phyloP scores from a whole-genome alignment of 2,888 invertebrate species.

The Ommatoiulus sabulosus region DNA sequence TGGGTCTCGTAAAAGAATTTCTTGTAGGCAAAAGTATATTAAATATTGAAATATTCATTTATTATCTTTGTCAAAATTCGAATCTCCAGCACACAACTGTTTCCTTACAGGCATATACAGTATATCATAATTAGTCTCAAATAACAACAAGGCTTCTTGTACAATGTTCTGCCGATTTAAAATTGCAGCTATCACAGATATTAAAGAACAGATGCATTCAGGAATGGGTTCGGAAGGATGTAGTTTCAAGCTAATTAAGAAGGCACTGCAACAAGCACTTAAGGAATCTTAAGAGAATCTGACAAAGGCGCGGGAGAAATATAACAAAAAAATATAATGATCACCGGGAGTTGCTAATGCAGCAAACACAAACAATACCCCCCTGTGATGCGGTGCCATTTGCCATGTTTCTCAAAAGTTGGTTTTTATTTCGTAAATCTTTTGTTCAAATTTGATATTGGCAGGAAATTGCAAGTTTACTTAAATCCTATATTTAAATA shows the following conservation, averaged over 20 bases:
- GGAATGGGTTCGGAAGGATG: background rate
- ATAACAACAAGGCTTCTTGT: background rate
- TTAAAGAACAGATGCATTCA: constrained; percentile 1
- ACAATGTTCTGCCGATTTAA: background rate
- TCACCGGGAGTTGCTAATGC: background rate
- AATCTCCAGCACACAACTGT: background rate
- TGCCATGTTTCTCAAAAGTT: no score
- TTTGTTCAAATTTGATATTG: no score
- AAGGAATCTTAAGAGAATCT: no score
- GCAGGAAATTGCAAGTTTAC: no score
- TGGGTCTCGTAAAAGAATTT: no score
- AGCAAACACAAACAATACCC: no score
- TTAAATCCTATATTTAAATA: no score
- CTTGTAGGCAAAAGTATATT: background rate
- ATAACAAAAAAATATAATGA: background rate
- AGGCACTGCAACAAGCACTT: background rate
- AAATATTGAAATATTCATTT: background rate
- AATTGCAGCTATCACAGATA: constrained; percentile 8
- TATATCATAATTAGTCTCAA: background rate
- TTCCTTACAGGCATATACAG: background rate
- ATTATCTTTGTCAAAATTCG: constrained; percentile 12
- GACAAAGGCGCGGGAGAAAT: background rate
- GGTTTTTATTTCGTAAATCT: no score
- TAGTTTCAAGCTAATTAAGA: background rate
- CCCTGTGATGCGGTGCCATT: no score